A percentile compares a stretch with the other conserved stretches of the same genome.
These are phyloP conservation scores for Puffinus mauretanicus DNA, from an alignment of 2,113 vertebrate genomes.

Conservation along the genomic window DNA sequence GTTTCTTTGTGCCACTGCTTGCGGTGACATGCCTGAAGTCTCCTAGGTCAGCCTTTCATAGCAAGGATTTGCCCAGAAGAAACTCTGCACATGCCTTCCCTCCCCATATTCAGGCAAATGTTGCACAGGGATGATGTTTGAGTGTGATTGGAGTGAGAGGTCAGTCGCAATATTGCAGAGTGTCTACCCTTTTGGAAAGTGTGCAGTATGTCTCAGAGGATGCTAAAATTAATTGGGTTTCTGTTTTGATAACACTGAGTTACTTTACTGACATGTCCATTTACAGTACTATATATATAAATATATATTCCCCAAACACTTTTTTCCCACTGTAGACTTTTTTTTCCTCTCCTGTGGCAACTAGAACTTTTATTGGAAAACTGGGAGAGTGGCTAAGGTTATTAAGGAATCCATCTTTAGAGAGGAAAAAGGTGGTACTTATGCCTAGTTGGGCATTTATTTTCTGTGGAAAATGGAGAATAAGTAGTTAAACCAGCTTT, in stretches of 20 bases:
- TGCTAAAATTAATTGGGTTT: neutral
- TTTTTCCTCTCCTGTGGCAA: neutral
- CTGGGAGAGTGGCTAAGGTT: neutral
- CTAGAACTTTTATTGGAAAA: neutral
- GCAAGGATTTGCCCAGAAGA: neutral
- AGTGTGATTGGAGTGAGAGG: neutral
- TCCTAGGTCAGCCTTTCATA: neutral
- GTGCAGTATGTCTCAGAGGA: neutral
- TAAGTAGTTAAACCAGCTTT: neutral
- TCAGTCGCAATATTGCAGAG: neutral
- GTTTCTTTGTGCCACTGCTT: neutral
- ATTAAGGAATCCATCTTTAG: neutral
- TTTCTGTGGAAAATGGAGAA: neutral
- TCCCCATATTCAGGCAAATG: neutral
- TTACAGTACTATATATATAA: neutral
- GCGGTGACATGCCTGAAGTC: neutral
- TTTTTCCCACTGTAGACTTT: neutral
- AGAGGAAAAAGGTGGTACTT: neutral
- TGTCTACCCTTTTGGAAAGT: neutral
- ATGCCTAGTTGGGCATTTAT: neutral
- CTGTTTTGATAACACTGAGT: neutral
- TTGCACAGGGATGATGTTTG: accelerated
- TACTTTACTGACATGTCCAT: neutral
- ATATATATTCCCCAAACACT: neutral
- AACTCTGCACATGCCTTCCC: accelerated